Evolutionary conservation across 1,140 invertebrate species (phyloP).

Genomic region (Pollicipes pollicipes): DNA sequence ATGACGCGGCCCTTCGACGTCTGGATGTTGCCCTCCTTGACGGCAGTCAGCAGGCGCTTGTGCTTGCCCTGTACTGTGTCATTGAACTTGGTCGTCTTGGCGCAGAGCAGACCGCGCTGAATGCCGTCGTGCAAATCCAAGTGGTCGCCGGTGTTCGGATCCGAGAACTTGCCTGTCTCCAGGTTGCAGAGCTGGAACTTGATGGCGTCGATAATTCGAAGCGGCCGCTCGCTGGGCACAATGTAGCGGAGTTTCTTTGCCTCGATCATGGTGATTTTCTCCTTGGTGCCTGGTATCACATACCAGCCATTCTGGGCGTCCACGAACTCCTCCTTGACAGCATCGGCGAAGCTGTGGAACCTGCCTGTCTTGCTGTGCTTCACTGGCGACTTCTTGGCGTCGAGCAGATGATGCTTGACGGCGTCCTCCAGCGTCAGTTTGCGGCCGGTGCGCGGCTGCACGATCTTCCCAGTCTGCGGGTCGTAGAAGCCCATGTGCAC

Average conservation of each 20-base stretch:
- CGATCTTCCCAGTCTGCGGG: constrained; percentile 45
- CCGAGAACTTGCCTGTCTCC: constrained; percentile 57
- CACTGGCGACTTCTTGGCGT: constrained; percentile 55
- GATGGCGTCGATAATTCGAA: constrained; percentile 58
- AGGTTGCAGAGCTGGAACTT: constrained; percentile 52
- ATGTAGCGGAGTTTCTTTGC: constrained; percentile 52
- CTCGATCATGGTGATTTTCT: constrained; percentile 44
- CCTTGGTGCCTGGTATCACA: constrained; percentile 36
- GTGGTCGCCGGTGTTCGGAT: constrained; percentile 48
- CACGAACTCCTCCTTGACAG: constrained; percentile 50
- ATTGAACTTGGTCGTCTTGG: constrained; percentile 51
- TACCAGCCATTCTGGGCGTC: constrained; percentile 52
- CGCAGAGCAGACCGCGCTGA: constrained; percentile 49
- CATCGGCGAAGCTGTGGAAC: constrained; percentile 53
- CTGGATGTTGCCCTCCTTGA: constrained; percentile 62
- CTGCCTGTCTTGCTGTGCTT: constrained; percentile 48
- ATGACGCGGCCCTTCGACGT: constrained; percentile 50
- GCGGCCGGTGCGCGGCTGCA: constrained; percentile 60
- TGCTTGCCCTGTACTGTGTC: constrained; percentile 52
- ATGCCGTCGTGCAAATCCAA: constrained; percentile 52
- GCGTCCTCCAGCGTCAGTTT: constrained; percentile 59
- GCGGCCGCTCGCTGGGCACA: constrained; percentile 45
- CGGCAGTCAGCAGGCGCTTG: constrained; percentile 49
- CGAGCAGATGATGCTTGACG: constrained; percentile 57
- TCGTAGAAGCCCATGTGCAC: constrained; percentile 66